Evolutionary conservation across 2,888 invertebrate genomes (phyloP).

Genomic region (Branchellion lobata): DNA sequence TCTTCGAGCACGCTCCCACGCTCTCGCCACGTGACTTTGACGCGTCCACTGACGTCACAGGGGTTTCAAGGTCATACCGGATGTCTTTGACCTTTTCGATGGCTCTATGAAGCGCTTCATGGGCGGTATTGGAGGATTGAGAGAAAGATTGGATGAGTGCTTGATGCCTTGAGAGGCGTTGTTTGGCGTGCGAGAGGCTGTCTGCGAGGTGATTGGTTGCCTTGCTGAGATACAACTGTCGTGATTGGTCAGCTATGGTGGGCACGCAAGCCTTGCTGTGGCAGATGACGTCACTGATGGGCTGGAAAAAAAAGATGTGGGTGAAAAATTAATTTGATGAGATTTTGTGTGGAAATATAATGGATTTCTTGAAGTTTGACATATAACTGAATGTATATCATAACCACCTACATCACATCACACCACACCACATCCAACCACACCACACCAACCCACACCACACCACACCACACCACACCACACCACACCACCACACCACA

Average conservation of each 20-base stretch:
- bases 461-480: too few relatives aligned
- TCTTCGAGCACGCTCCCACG: slow-evolving; percentile 70
- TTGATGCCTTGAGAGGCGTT: slow-evolving; percentile 63
- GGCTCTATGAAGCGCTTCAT: slow-evolving; percentile 77
- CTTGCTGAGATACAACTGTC: slow-evolving; percentile 74
- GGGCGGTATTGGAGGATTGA: background rate
- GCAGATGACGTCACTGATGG: slow-evolving; percentile 70
- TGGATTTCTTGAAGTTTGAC: background rate
- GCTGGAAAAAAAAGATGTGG: slow-evolving; percentile 50
- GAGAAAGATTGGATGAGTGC: background rate
- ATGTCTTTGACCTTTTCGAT: slow-evolving; percentile 78
- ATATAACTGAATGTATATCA: background rate
- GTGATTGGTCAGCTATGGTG: slow-evolving; percentile 76
- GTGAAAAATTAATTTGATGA: background rate
- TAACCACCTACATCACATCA: too few relatives aligned
- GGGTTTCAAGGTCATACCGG: slow-evolving; percentile 78
- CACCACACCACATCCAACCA: too few relatives aligned
- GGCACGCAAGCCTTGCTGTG: slow-evolving; percentile 80
- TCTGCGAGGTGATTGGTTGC: slow-evolving; percentile 70
- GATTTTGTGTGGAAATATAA: background rate
- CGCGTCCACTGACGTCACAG: slow-evolving; percentile 72
- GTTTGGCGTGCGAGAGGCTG: slow-evolving; percentile 69
- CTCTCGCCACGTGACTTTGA: background rate
- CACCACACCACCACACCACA: background rate
- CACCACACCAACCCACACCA: too few relatives aligned